Conservation (phyloP, 1,140 invertebrate genomes). For the Cyclargus thomasi region DNA sequence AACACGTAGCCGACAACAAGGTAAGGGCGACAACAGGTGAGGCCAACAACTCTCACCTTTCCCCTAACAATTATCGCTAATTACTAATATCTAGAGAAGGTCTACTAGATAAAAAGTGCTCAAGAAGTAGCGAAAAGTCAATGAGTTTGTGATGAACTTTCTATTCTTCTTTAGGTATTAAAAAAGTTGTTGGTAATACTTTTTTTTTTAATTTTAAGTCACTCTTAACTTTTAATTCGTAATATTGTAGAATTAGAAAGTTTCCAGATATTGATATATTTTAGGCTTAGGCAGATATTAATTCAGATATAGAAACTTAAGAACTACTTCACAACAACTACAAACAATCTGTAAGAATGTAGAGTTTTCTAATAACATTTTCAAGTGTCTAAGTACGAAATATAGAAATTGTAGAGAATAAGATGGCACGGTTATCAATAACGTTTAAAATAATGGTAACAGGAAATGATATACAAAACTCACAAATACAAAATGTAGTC, state of each 20-base stretch:
- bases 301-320: no score
- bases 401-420: no score
- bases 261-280: no score
- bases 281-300: no score
- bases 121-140: background rate
- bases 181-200: no score
- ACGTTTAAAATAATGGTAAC: background rate
- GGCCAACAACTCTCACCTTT: background rate
- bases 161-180: background rate
- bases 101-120: background rate
- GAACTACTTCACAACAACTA: no score
- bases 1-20: background rate
- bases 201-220: no score
- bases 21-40: background rate
- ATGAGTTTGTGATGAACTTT: background rate
- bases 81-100: background rate
- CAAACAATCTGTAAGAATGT: no score
- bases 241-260: no score
- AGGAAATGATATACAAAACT: constrained; percentile 10
- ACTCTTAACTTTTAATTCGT: no score
- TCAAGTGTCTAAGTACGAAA: no score
- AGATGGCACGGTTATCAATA: background rate
- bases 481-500: background rate
- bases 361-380: no score
- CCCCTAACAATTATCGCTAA: background rate